Conservation (phyloP, 64 coral and sea anemone species). For the Anthopleura sola region DNA sequence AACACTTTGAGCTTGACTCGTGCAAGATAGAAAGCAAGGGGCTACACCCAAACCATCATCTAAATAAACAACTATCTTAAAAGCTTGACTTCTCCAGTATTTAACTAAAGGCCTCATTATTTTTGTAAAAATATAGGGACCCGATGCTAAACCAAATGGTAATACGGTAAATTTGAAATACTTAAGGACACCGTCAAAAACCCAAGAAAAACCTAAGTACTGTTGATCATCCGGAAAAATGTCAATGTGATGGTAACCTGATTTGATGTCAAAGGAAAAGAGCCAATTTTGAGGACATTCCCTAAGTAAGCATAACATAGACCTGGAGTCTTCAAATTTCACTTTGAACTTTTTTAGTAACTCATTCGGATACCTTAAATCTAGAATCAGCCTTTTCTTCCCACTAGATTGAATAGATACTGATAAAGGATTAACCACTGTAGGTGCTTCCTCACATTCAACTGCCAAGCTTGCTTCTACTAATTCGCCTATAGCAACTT, state of each 20-base stretch:
- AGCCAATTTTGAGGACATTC: no score
- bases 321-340: conserved; percentile 58
- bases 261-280: no score
- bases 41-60: conserved; percentile 31
- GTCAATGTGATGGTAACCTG: conserved; percentile 56
- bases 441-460: conserved; percentile 27
- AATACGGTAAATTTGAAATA: conserved; percentile 47
- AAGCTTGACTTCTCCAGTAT: conserved; percentile 43
- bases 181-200: not conserved
- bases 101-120: conserved; percentile 39
- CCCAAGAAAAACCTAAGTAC: no score
- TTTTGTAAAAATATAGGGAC: conserved; percentile 45
- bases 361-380: conserved; percentile 46
- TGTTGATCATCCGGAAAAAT: conserved; percentile 38
- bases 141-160: conserved; percentile 44
- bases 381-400: conserved; percentile 67
- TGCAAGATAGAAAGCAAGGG: not conserved
- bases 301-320: no score
- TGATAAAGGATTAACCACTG: conserved; percentile 62
- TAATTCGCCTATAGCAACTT: conserved; percentile 45
- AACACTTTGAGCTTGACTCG: not conserved
- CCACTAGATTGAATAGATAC: no score
- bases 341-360: conserved; percentile 61
- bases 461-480: conserved; percentile 24
- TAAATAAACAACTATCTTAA: no score